Conservation (phyloP, 2,888 invertebrate genomes). For the Nemotelus pantherinus region DNA sequence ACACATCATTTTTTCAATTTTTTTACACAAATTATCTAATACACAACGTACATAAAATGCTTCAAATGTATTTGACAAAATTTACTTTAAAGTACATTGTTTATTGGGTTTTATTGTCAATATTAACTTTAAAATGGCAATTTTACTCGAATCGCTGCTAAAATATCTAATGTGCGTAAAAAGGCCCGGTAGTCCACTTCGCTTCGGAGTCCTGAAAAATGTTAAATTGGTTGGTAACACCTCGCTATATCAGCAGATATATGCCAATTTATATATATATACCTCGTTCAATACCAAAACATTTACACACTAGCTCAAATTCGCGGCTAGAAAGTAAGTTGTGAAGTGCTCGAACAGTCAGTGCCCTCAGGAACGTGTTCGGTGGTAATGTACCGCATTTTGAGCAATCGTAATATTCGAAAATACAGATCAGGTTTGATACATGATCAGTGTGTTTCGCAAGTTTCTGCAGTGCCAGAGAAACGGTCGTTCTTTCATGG, state of each 20-base stretch:
- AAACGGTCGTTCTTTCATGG: constrained; percentile 73
- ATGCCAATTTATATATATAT: background rate
- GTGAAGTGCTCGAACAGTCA: constrained; percentile 73
- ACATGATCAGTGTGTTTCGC: constrained; percentile 73
- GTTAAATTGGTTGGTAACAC: background rate
- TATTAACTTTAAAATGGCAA: constrained; percentile 45
- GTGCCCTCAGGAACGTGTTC: constrained; percentile 72
- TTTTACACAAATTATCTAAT: no score
- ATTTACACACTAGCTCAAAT: constrained; percentile 76
- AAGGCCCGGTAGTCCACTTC: constrained; percentile 79
- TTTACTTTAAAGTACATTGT: background rate
- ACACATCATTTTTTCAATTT: no score
- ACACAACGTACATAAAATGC: no score
- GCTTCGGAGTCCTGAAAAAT: constrained; percentile 43
- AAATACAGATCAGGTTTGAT: constrained; percentile 75
- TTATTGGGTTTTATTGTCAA: background rate
- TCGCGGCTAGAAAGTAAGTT: constrained; percentile 73
- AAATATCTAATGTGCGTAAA: constrained; percentile 72
- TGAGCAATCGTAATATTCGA: constrained; percentile 75
- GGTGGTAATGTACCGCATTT: constrained; percentile 74
- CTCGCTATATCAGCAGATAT: background rate
- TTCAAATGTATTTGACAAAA: background rate
- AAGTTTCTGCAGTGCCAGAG: constrained; percentile 75
- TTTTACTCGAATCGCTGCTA: constrained; percentile 69
- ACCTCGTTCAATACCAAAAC: constrained; percentile 76